Evolutionary conservation across 2,888 invertebrate species (phyloP).

Genomic region (Eledona agricola): DNA sequence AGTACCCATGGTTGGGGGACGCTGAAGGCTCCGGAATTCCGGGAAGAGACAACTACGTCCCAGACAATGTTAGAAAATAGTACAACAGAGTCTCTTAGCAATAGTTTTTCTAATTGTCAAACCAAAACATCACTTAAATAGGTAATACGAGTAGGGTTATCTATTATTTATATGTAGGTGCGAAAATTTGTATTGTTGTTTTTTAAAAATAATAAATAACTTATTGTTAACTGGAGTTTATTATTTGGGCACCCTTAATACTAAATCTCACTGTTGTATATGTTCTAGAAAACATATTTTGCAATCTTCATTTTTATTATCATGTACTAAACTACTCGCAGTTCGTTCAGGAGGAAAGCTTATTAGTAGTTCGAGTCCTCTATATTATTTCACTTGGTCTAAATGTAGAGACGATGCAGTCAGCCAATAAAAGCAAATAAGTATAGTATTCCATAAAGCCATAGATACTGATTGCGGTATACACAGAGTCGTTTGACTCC

Average conservation of each 20-base stretch:
- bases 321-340: too few species aligned
- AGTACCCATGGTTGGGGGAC: conserved; percentile 90
- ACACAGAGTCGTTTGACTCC: too few species aligned
- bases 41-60: conserved; percentile 82
- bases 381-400: too few species aligned
- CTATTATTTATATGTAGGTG: conserved; percentile 24
- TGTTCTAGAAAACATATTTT: too few species aligned
- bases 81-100: conserved; percentile 8
- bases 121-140: conserved; percentile 26
- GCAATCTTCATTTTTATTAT: too few species aligned
- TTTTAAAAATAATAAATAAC: conserved; percentile 32
- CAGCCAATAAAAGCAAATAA: too few species aligned
- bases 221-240: conserved; percentile 22
- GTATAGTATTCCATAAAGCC: too few species aligned
- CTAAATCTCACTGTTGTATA: too few species aligned
- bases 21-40: conserved; percentile 83
- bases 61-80: conserved; percentile 67
- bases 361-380: too few species aligned
- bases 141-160: conserved; percentile 15
- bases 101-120: conserved; percentile 14
- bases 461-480: too few species aligned
- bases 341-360: too few species aligned
- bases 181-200: conserved; percentile 26
- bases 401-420: too few species aligned
- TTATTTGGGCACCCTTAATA: background rate